A percentile compares a stretch with the other conserved stretches of the same genome.
Conservation (phyloP, 2,797 vertebrate genomes). For the Spea hammondii region DNA sequence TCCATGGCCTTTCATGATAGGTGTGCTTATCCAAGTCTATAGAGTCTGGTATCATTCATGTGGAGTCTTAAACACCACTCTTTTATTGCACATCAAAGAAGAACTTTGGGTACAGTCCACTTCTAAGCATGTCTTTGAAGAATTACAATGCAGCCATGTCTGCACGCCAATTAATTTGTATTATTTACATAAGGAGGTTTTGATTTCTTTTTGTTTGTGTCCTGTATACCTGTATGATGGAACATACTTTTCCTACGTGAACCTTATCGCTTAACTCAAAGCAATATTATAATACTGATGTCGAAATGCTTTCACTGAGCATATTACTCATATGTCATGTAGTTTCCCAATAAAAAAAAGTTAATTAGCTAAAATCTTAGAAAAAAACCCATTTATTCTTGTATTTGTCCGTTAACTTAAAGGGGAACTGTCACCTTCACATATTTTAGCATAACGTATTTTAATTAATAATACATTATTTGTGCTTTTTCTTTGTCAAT, state of each 20-base stretch:
- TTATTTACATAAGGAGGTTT: not conserved
- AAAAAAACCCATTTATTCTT: too few species aligned
- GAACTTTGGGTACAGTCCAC: not conserved
- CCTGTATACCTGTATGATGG: not conserved
- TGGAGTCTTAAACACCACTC: not conserved
- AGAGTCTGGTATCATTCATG: not conserved
- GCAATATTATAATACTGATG: too few species aligned
- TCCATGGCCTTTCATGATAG: not conserved
- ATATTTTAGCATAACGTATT: too few species aligned
- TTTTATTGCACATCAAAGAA: slow-evolving; percentile 30
- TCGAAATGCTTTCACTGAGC: too few species aligned
- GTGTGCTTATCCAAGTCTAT: not conserved
- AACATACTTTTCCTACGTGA: not conserved
- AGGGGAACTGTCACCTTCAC: too few species aligned
- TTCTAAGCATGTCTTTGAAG: slow-evolving; percentile 15
- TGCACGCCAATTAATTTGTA: not conserved
- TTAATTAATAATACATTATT: too few species aligned
- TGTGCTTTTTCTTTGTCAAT: too few species aligned
- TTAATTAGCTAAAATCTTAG: too few species aligned
- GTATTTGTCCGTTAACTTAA: too few species aligned
- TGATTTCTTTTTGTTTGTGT: not conserved
- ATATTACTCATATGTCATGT: too few species aligned
- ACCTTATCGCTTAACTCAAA: too few species aligned
- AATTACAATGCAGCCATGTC: slow-evolving; percentile 6
- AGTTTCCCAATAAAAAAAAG: too few species aligned